Evolutionary conservation across 1,140 invertebrate species (phyloP).

Genomic region (Asobara japonica): DNA sequence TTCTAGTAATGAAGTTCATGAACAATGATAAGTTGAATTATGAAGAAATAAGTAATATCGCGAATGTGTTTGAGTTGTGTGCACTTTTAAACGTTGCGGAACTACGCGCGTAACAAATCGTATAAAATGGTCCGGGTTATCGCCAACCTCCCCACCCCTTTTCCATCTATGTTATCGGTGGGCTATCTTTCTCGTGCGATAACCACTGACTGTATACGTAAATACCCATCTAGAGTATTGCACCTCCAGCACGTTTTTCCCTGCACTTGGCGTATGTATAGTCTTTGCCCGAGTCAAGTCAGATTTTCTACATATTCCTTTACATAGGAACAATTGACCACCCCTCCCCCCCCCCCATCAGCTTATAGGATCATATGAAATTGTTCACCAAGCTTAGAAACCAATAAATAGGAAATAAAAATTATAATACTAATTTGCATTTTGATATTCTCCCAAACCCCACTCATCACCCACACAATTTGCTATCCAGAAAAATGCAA

Average conservation of each 20-base stretch:
- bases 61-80: neutral
- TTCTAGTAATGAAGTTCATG: too few species aligned
- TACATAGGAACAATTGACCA: neutral
- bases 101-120: constrained; percentile 1
- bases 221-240: neutral
- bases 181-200: constrained; percentile 6
- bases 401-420: too few species aligned
- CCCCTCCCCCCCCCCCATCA: too few species aligned
- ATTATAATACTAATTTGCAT: too few species aligned
- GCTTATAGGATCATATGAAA: too few species aligned
- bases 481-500: too few species aligned
- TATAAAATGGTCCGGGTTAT: constrained; percentile 21
- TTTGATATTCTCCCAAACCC: too few species aligned
- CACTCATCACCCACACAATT: too few species aligned
- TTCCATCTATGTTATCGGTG: constrained; percentile 21
- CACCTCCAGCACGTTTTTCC: neutral
- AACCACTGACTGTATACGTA: neutral
- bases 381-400: too few species aligned
- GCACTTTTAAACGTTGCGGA: neutral
- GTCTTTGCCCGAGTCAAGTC: neutral
- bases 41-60: too few species aligned
- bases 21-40: too few species aligned
- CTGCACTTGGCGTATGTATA: neutral
- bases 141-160: constrained; percentile 14
- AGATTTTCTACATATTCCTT: neutral